phyloP scores from a whole-genome alignment of 2,113 vertebrate species.

The Hiodon tergisus region DNA sequence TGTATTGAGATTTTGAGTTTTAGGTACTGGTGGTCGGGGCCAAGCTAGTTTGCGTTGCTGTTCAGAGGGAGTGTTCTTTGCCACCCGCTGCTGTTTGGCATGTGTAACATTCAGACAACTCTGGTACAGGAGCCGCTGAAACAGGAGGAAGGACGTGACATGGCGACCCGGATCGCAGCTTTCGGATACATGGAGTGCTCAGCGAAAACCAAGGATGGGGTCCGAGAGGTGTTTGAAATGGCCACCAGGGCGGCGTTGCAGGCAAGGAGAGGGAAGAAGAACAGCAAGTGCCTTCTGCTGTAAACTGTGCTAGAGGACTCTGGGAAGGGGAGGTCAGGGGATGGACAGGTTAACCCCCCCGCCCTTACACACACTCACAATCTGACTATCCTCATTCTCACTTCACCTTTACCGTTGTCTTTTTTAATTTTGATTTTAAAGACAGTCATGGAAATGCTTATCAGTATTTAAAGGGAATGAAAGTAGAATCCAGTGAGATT shows the following conservation, averaged over 20 bases:
- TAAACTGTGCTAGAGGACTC: constrained; percentile 55
- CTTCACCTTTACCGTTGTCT: constrained; percentile 51
- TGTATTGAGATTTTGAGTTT: no score
- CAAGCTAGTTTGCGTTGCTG: no score
- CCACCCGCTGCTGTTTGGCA: no score
- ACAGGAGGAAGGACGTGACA: constrained; percentile 74
- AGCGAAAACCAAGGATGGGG: constrained; percentile 77
- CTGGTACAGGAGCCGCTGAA: constrained; percentile 70
- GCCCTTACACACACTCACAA: neutral
- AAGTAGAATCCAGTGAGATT: constrained; percentile 21
- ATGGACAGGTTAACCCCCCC: constrained; percentile 42
- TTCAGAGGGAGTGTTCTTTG: no score
- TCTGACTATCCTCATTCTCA: neutral
- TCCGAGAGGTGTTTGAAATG: constrained; percentile 82
- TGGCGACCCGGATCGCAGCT: constrained; percentile 75
- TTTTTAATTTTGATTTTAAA: constrained; percentile 57
- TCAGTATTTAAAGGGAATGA: constrained; percentile 66
- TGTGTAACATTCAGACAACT: neutral
- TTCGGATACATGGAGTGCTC: constrained; percentile 84
- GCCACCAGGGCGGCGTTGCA: constrained; percentile 79
- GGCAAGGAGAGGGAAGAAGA: constrained; percentile 71
- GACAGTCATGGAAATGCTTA: constrained; percentile 50
- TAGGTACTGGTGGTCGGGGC: no score
- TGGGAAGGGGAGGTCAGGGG: constrained; percentile 27
- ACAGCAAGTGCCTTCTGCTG: constrained; percentile 68